Conservation (phyloP, 2,888 invertebrate species). For the Morpho deidamia region DNA sequence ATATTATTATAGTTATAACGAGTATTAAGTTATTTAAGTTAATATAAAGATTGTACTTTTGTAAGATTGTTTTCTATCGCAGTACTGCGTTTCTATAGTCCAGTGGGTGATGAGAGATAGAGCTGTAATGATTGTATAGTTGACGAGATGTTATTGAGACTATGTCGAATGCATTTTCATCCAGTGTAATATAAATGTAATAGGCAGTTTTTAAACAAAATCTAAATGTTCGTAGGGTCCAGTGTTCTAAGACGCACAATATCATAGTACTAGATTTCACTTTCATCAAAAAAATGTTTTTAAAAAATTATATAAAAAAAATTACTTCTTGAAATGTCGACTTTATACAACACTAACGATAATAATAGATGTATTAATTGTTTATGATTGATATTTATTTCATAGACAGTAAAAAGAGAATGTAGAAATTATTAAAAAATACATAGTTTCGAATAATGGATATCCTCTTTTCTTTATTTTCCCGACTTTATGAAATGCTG, state of each 20-base stretch:
- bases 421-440: constrained; percentile 75
- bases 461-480: constrained; percentile 43
- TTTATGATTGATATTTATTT: constrained; percentile 76
- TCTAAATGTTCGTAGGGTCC: constrained; percentile 78
- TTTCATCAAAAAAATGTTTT: constrained; percentile 52
- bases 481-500: too few relatives aligned
- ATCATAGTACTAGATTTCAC: constrained; percentile 73
- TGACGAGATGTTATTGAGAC: constrained; percentile 48
- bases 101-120: constrained; percentile 46
- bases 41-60: constrained; percentile 73
- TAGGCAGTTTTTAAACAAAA: constrained; percentile 72
- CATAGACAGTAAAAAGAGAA: constrained; percentile 71
- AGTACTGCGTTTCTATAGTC: constrained; percentile 46
- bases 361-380: constrained; percentile 72
- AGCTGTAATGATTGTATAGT: constrained; percentile 44
- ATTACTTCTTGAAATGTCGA: constrained; percentile 69
- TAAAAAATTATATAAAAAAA: constrained; percentile 60
- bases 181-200: constrained; percentile 73
- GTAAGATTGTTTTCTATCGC: constrained; percentile 70
- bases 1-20: constrained; percentile 74
- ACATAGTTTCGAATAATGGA: constrained; percentile 73
- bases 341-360: constrained; percentile 70
- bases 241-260: constrained; percentile 76
- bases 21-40: constrained; percentile 79
- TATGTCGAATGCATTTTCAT: constrained; percentile 60